phyloP scores from a whole-genome alignment of 2,797 vertebrate genomes.

The Neomorphus geoffroyi region DNA sequence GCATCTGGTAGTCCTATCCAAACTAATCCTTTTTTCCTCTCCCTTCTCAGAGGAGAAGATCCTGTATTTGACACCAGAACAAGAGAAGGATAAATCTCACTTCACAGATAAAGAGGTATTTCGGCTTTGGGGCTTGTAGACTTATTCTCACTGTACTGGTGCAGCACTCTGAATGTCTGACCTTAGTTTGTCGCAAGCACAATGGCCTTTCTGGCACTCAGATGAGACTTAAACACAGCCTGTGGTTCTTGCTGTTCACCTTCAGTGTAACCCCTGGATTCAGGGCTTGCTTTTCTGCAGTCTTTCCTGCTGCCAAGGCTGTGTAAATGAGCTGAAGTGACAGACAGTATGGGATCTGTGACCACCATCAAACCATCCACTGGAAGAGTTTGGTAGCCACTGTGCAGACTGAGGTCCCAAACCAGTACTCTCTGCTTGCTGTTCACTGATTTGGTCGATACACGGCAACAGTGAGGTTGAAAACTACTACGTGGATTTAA shows the following conservation, averaged over 20 bases:
- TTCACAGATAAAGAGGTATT: slow-evolving; percentile 99
- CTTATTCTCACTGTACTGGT: not conserved
- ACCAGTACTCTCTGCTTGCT: not conserved
- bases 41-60: slow-evolving; percentile 90
- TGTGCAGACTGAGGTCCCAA: not conserved
- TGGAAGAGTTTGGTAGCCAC: not conserved
- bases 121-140: not conserved
- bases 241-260: not conserved
- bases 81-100: slow-evolving; percentile 99
- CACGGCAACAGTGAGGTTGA: not conserved
- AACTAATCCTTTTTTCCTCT: not conserved
- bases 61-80: slow-evolving; percentile 96
- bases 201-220: not conserved
- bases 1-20: not conserved
- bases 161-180: not conserved
- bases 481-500: rapidly evolving
- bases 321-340: not conserved
- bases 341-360: not conserved
- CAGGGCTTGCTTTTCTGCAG: not conserved
- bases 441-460: not conserved
- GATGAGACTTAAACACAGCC: not conserved
- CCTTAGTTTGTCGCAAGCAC: not conserved
- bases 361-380: not conserved
- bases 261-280: not conserved
- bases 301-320: not conserved